Base-by-base conservation (phyloP, 2,113 vertebrate genomes). In the Nesogale talazaci region DNA sequence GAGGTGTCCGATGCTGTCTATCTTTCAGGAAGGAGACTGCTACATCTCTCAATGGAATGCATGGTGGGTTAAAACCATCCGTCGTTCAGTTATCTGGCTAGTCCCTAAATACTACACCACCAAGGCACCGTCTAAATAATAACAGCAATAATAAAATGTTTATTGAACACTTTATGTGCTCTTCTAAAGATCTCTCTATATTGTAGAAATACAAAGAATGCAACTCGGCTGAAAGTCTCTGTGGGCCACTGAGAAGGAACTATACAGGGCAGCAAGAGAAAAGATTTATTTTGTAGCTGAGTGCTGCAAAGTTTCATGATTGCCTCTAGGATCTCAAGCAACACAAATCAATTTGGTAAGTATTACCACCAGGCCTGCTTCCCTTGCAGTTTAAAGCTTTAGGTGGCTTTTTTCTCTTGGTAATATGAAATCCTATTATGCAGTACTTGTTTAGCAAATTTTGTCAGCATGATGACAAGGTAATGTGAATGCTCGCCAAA, bases 391-490 rank as follows among this genome's bases (percentile, higher is more conserved):
- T 69, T 85, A 94, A 87, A 82, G 69, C 40, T 89, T 92, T 94
- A 29, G 42, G 42, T 70, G 89, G 46, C 22, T 23, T 56, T 94
- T 94, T 94, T 79, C 88, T 90, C 69, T 91, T 38, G 27, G 34
- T 89, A 92, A 93, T 59, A 31, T 86, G 77, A 95, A 94, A 93
- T 95, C 89, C 65, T 88, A 52, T 80, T 90, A 90, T 94, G 83
- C 38, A 86, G 38, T 83, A 90, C 72, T 92, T 90, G 80, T 92
- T 97, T 90, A 95, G 86, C 77, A 92, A 90, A 90, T 86, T 89
- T 85, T 94, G 77, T 86, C 94, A 93, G 42, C 42, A 29, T 89
- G 86, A 83, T 93, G 91, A 77, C 67, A 84, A 93, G 10, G 42
- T 63, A 78, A 36, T 74, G 42, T 83, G 67, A 94, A 91, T 89